Evolutionary conservation across 2,888 invertebrate genomes (phyloP).

Genomic region (Glaucopsyche alexis): DNA sequence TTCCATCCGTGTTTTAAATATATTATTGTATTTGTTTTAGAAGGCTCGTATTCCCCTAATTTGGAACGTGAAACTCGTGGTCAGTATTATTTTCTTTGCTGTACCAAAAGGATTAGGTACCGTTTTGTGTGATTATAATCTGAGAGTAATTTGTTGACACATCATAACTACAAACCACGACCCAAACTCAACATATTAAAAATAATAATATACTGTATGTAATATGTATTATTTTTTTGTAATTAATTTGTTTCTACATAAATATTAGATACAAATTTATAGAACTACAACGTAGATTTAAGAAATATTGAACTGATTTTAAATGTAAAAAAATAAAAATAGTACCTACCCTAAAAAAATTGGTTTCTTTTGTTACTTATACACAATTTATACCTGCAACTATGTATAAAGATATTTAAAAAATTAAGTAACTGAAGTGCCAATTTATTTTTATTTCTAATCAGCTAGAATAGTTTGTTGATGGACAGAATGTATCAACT

Average conservation of each 20-base stretch:
- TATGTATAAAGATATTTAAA: not conserved
- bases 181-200: not conserved
- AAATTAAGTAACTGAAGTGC: conserved; percentile 28
- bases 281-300: conserved; percentile 10
- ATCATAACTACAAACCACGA: not conserved
- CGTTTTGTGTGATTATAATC: not conserved
- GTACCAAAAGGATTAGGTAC: not conserved
- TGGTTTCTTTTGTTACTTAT: conserved; percentile 22
- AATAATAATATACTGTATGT: not conserved
- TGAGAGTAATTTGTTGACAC: not conserved
- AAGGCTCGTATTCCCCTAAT: not conserved
- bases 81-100: conserved; percentile 20
- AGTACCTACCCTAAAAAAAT: conserved; percentile 5
- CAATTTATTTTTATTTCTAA: conserved; percentile 20
- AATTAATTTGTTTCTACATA: not conserved
- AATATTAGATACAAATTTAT: not conserved
- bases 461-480: conserved; percentile 9
- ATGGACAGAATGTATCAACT: not conserved
- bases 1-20: not conserved
- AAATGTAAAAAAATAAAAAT: conserved; percentile 15
- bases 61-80: conserved; percentile 5
- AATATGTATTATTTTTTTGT: no score
- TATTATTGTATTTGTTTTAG: not conserved
- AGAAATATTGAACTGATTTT: conserved; percentile 24
- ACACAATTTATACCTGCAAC: conserved; percentile 11